phyloP scores from a whole-genome alignment of 2,888 invertebrate genomes.

The Schizotus pectinicornis region DNA sequence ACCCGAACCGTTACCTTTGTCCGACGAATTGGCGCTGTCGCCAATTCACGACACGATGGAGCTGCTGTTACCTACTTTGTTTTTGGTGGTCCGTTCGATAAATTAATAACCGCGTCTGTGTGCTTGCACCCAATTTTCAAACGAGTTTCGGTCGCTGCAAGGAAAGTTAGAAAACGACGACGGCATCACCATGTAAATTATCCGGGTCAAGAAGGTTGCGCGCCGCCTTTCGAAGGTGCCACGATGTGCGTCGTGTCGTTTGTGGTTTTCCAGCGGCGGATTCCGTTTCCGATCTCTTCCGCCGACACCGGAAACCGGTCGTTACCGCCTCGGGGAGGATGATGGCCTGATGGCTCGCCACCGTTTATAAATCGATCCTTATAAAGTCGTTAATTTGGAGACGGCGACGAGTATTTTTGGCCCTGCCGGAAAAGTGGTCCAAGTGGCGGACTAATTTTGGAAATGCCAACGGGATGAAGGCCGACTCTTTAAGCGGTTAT shows the following conservation, averaged over 20 bases:
- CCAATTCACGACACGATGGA: too few relatives aligned
- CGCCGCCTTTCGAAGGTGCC: too few relatives aligned
- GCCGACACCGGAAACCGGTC: conserved; percentile 10
- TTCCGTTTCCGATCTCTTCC: conserved; percentile 1
- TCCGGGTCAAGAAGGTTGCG: conserved; percentile 9
- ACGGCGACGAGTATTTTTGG: too few relatives aligned
- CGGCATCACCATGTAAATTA: conserved; percentile 8
- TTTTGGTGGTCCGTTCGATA: neutral
- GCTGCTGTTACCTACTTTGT: too few relatives aligned
- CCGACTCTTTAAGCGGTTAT: too few relatives aligned
- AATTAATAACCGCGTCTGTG: conserved; percentile 2
- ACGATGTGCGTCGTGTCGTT: neutral
- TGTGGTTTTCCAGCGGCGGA: neutral
- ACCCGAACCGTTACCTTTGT: too few relatives aligned
- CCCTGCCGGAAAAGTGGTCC: too few relatives aligned
- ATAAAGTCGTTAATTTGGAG: conserved; percentile 6
- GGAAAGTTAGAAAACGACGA: conserved; percentile 16
- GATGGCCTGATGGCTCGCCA: too few relatives aligned
- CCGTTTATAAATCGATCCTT: conserved; percentile 5
- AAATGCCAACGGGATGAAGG: too few relatives aligned
- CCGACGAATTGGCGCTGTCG: too few relatives aligned
- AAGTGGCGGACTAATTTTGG: neutral
- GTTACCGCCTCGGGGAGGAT: neutral
- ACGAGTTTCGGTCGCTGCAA: conserved; percentile 15
- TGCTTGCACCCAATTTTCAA: conserved; percentile 10